Evolutionary conservation across 2,797 vertebrate genomes (phyloP), one percentile per base, ranked within the genome.

Genomic region (Amblyopsis hoosieri): DNA sequence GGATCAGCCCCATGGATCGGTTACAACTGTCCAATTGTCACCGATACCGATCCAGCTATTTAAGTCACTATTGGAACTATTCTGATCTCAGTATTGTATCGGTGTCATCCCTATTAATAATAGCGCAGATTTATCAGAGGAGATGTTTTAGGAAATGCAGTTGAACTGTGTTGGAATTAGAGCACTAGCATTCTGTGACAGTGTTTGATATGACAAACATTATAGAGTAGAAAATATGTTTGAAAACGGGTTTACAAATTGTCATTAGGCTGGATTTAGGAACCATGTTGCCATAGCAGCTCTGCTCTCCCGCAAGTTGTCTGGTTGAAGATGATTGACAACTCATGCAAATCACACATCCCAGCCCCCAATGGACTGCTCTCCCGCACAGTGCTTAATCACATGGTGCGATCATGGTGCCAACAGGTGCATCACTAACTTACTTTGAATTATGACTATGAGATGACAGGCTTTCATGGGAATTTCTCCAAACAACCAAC

Each of bases 241-340:
- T 59, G 15, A 13, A 14, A 58, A 64, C 7, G 1, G 19, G 60
- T 23, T 14, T 50, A 12, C 53, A 45, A 60, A 42, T 14, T 49
- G 50, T 46, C 57, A 54, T 68, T 49, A 14, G 14, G 53, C 11
- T 11, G 50, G 23, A 65, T 66, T 78, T 67, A 15, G 64, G 55
- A 60, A 51, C 29, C 48, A 4, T n/a, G 66, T 85, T 79, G 68
- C 82, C 60, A 80, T 69, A 58, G 72, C 78, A 66, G 70, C 78
- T 54, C 52, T 72, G 66, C 62, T 62, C 80, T 70, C 69, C 48
- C 17, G 72, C 66, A 19, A 48, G 49, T 63, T 83, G 85, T 86
- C 73, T 70, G 72, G 58, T 70, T 49, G 42, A 68, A 68, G 72
- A 78, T 87, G 90, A 90, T 77, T 90, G 89, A 87, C 90, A 80